Evolutionary conservation across 2,888 invertebrate genomes (phyloP).

Genomic region (Stictocephala bisonia): DNA sequence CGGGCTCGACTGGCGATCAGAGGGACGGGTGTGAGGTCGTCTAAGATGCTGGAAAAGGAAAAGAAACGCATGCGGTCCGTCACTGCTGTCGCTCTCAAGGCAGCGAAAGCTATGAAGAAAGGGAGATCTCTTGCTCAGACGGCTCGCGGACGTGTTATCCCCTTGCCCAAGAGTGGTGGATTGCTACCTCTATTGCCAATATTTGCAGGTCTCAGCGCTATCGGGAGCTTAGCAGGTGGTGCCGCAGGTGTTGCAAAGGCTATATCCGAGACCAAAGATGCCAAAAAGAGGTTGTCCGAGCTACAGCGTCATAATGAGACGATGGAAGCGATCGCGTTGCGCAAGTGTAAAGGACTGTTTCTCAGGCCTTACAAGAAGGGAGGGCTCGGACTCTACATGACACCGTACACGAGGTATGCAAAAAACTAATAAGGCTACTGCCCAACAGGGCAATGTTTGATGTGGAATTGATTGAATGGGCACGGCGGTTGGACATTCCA

Average conservation of each 20-base stretch:
- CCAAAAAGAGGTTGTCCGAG: constrained; percentile 61
- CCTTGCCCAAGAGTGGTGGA: constrained; percentile 60
- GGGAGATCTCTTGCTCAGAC: too few species aligned
- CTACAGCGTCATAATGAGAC: constrained; percentile 61
- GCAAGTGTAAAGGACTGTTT: constrained; percentile 60
- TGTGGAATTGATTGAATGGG: constrained; percentile 54
- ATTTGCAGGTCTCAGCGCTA: constrained; percentile 62
- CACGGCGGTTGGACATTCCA: constrained; percentile 46
- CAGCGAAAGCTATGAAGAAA: too few species aligned
- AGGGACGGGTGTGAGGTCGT: too few species aligned
- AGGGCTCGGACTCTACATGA: constrained; percentile 43
- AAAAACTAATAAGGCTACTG: constrained; percentile 51
- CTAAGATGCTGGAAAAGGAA: too few species aligned
- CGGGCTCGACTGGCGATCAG: too few species aligned
- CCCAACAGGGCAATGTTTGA: constrained; percentile 47
- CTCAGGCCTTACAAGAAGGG: constrained; percentile 46
- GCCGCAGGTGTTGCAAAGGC: constrained; percentile 62
- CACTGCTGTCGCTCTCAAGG: too few species aligned
- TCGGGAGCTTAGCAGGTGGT: constrained; percentile 62
- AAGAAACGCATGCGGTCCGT: too few species aligned
- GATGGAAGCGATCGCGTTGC: constrained; percentile 63
- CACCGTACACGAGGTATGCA: constrained; percentile 48
- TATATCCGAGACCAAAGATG: constrained; percentile 61
- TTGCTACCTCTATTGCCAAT: constrained; percentile 60
- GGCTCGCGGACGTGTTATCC: too few species aligned